phyloP scores from a whole-genome alignment of 2,113 vertebrate genomes.

The Phaetusa simplex region DNA sequence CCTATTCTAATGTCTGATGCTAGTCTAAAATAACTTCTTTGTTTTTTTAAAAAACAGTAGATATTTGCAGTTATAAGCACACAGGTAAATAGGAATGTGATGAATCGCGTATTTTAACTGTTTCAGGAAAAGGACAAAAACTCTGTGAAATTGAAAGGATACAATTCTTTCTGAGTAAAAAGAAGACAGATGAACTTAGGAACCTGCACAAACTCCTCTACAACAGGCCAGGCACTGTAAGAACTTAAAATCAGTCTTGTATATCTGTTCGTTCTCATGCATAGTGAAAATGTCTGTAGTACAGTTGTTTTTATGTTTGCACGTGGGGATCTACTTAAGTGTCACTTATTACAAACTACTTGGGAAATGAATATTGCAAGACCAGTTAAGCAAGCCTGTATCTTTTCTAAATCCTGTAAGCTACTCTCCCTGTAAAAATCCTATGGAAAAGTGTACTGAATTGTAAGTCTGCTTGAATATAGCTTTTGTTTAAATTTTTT shows the following conservation, averaged over 20 bases:
- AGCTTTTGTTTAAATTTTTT: neutral
- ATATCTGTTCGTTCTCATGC: neutral
- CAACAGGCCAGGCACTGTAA: conserved; percentile 94
- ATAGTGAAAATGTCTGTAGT: neutral
- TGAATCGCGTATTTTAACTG: neutral
- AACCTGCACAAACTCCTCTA: conserved; percentile 93
- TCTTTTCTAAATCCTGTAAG: neutral
- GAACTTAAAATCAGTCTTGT: neutral
- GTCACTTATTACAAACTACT: neutral
- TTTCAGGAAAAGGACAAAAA: conserved; percentile 87
- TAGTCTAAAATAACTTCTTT: neutral
- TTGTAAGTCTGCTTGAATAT: neutral
- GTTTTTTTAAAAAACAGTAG: neutral
- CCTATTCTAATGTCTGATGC: neutral
- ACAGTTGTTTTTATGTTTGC: neutral
- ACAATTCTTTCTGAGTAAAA: conserved; percentile 88
- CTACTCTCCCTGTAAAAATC: neutral
- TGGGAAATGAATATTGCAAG: neutral
- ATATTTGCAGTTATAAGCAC: neutral
- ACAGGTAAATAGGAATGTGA: neutral
- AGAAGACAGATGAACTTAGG: conserved; percentile 90
- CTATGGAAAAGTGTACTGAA: neutral
- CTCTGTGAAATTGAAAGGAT: conserved; percentile 94
- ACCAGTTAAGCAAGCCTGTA: neutral
- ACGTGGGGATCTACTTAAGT: neutral